Evolutionary conservation across 2,888 invertebrate genomes (phyloP).

Genomic region (Yponomeuta malinellus): DNA sequence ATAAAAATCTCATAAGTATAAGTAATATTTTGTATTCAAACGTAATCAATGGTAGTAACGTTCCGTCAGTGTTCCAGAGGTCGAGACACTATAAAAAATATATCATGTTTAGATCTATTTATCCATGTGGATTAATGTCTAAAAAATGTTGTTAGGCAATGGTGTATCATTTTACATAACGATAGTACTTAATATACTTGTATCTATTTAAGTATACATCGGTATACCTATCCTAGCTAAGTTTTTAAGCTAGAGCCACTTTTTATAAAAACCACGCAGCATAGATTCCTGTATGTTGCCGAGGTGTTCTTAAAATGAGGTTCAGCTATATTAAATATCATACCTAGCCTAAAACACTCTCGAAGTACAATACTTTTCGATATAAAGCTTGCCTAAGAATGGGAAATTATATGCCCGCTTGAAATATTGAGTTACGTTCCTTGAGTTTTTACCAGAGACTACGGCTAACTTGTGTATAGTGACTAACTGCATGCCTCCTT

Average conservation of each 20-base stretch:
- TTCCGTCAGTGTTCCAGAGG: slow-evolving; percentile 27
- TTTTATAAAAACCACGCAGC: no score
- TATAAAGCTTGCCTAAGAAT: not conserved
- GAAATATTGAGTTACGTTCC: not conserved
- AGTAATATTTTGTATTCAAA: slow-evolving; percentile 38
- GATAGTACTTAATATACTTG: slow-evolving; percentile 1
- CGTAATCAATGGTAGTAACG: slow-evolving; percentile 29
- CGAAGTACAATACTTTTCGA: not conserved
- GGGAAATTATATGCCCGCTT: not conserved
- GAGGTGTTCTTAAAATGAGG: no score
- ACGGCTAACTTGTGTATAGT: slow-evolving; percentile 31
- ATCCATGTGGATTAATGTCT: slow-evolving; percentile 54
- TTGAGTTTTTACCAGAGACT: slow-evolving; percentile 11
- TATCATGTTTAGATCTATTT: slow-evolving; percentile 44
- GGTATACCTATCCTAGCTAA: not conserved
- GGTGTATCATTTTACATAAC: not conserved
- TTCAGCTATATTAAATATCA: not conserved
- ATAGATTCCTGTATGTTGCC: no score
- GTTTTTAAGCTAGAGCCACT: no score
- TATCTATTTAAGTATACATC: slow-evolving; percentile 5
- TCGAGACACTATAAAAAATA: slow-evolving; percentile 44
- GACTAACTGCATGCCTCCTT: slow-evolving; percentile 55
- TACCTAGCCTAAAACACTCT: not conserved
- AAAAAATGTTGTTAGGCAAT: slow-evolving; percentile 28
- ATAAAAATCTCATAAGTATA: slow-evolving; percentile 56